Evolutionary conservation across 2,797 vertebrate species (phyloP).

Genomic region (Apogon talboti): DNA sequence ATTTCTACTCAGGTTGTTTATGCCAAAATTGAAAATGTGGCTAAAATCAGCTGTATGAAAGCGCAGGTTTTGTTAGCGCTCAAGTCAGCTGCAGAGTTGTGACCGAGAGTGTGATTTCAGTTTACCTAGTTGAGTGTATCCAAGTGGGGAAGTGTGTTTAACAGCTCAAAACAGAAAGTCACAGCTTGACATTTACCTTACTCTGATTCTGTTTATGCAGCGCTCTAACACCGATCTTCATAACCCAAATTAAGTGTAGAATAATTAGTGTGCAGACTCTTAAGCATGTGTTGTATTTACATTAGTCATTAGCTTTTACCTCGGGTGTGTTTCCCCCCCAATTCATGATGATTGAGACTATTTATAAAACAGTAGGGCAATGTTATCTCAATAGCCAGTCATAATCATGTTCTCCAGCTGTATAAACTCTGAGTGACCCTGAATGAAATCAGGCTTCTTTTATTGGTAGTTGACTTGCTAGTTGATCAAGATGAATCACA

Average conservation of each 20-base stretch:
- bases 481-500: constrained; percentile 5
- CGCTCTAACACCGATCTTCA: background rate
- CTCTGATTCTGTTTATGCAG: background rate
- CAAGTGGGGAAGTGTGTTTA: background rate
- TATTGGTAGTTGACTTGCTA: background rate
- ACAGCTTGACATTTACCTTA: background rate
- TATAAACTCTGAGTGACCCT: background rate
- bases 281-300: background rate
- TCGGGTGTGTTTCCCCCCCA: background rate
- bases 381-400: background rate
- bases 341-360: background rate
- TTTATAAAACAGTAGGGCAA: background rate
- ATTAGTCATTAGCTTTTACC: background rate
- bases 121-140: background rate
- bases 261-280: background rate
- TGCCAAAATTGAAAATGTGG: too few species aligned
- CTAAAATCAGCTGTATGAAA: too few species aligned
- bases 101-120: background rate
- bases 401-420: background rate
- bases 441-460: background rate
- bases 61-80: too few species aligned
- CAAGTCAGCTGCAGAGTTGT: background rate
- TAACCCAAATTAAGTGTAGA: background rate
- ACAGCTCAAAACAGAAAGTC: background rate
- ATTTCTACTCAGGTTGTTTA: too few species aligned